Base-by-base conservation (phyloP, 2,113 vertebrate genomes). In the Eleginops maclovinus region DNA sequence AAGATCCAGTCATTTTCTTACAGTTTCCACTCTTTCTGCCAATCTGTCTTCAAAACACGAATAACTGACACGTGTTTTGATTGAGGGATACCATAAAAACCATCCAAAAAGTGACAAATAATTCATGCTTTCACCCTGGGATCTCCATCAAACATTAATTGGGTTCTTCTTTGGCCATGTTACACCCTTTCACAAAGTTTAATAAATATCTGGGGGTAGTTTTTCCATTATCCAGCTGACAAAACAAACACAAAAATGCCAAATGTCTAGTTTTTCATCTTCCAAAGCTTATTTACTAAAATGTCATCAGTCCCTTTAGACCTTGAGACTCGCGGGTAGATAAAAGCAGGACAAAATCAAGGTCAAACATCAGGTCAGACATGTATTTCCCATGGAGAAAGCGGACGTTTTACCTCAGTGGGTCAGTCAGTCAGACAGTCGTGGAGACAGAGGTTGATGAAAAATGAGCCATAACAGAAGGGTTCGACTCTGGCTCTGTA, bases 361-460 rank as follows among this genome's bases (percentile, higher is more conserved):
- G 82, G 75, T 85, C 79, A 90, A 46, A 79, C 68, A 83, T 87
- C 70, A 78, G 78, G 81, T 87, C 82, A 82, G 66, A 73, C 24
- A 10, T 54, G 55, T 63, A 3, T 60, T 65, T 86, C 67, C 54
- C 41, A 68, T 40, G n/a, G 60, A 85, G 78, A 88, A 77, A 68
- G 54, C 14, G 68, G 24, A 58, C 50, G 11, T 75, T 77, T 79
- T 41, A 43, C 77, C 66, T 77, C 80, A 58, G 77, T 86, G 40
- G 81, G 85, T 85, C 87, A 87, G 82, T 85, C 46, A 63, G 78
- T 80, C 86, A 92, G 90, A 90, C 89, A 89, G 83, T 76, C 63
- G 19, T 84, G 89, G 89, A 91, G 87, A 92, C 91, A 90, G 89
- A 88, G 89, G 87, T 90, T 87, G 88, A 84, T 91, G 90, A 89